Conservation (phyloP, 2,113 vertebrate species). For the Phasianus colchicus region DNA sequence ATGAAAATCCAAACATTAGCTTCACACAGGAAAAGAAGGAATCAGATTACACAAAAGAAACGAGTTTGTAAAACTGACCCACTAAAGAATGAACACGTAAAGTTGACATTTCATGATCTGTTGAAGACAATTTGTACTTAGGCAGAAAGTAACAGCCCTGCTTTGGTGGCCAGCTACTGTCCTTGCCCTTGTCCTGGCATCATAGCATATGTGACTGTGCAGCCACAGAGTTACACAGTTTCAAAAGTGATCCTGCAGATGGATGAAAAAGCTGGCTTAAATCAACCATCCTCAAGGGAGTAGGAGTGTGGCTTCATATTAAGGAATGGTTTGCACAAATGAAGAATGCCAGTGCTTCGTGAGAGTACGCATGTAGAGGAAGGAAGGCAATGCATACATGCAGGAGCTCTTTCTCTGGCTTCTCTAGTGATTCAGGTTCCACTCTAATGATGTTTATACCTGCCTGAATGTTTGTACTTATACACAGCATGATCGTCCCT, state of each 20-base stretch:
- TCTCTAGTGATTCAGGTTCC: neutral
- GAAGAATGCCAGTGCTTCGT: neutral
- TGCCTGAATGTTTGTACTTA: neutral
- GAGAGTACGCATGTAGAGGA: accelerated
- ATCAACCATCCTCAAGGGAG: neutral
- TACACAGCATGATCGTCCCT: neutral
- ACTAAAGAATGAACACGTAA: neutral
- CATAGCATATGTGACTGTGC: accelerated
- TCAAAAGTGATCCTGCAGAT: neutral
- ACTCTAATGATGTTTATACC: neutral
- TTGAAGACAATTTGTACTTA: neutral
- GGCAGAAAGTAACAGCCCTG: neutral
- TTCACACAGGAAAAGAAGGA: neutral
- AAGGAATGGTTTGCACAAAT: neutral
- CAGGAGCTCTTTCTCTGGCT: neutral
- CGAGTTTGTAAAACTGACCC: neutral
- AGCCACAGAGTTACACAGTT: neutral
- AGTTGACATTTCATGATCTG: neutral
- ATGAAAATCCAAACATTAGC: neutral
- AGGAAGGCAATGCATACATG: neutral
- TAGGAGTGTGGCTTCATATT: neutral
- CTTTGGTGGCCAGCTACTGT: accelerated
- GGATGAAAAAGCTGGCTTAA: neutral
- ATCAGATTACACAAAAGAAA: neutral
- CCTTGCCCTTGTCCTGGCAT: neutral